A percentile compares a stretch with the other conserved stretches of the same genome.
Conservation (phyloP, 2,113 vertebrate genomes). For the Dendropsophus ebraccatus region DNA sequence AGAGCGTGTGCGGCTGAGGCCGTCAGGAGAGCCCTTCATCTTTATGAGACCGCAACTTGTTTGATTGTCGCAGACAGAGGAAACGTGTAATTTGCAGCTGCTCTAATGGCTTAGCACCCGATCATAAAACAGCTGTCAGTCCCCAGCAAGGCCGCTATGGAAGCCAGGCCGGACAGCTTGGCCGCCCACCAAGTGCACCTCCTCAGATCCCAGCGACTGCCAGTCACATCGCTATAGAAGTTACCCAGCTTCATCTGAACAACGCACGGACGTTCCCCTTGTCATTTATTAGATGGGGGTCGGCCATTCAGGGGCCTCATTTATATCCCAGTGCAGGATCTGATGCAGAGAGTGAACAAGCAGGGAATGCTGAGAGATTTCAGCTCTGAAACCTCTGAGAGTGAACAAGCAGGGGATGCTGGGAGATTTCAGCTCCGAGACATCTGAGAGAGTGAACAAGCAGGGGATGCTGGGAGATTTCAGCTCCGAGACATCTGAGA, state of each 20-base stretch:
- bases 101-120: constrained; percentile 46
- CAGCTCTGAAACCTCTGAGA: too few relatives aligned
- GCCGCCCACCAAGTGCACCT: constrained; percentile 20
- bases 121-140: constrained; percentile 23
- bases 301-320: neutral
- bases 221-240: constrained; percentile 6
- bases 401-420: neutral
- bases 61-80: constrained; percentile 50
- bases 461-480: neutral
- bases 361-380: neutral
- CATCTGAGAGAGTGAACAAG: too few relatives aligned
- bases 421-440: neutral
- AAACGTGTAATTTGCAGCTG: constrained; percentile 49
- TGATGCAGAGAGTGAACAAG: neutral
- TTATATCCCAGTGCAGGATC: too few relatives aligned
- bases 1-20: neutral
- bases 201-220: neutral
- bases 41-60: constrained; percentile 25
- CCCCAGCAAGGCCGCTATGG: constrained; percentile 27
- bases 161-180: constrained; percentile 28
- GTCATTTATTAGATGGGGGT: neutral
- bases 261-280: neutral
- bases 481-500: too few relatives aligned
- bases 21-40: neutral
- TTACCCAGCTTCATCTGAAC: neutral